These are phyloP conservation scores for Rallus limicola DNA, from an alignment of 2,113 vertebrate species.

Conservation along the genomic window DNA sequence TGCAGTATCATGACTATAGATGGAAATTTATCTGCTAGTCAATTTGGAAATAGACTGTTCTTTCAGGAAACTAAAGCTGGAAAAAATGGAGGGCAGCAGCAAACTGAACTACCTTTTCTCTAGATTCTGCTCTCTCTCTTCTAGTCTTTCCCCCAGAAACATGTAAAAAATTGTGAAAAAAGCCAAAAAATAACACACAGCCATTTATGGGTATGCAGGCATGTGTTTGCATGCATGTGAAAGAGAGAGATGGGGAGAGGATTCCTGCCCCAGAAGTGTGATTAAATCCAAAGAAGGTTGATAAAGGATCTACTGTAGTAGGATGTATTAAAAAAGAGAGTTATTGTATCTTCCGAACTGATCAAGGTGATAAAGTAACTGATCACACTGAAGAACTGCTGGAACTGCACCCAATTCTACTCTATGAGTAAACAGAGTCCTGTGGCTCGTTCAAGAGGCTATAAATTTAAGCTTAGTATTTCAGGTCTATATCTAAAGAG, in stretches of 20 bases:
- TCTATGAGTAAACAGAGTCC: conserved; percentile 72
- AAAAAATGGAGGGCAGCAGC: not conserved
- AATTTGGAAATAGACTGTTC: not conserved
- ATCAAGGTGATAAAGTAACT: conserved; percentile 76
- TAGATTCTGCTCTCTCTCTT: not conserved
- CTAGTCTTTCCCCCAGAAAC: not conserved
- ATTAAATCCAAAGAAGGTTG: conserved; percentile 68
- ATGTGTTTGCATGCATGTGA: conserved; percentile 4
- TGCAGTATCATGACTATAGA: not conserved
- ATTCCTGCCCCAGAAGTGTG: conserved; percentile 40
- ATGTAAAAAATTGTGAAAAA: not conserved
- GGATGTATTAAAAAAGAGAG: conserved; percentile 68
- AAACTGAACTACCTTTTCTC: not conserved
- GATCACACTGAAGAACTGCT: conserved; percentile 54
- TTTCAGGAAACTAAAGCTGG: not conserved
- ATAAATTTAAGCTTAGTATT: conserved; percentile 78
- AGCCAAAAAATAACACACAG: not conserved
- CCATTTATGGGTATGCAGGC: not conserved
- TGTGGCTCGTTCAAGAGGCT: conserved; percentile 47
- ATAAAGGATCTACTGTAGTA: conserved; percentile 69
- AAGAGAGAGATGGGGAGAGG: conserved; percentile 24
- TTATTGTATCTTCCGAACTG: conserved; percentile 74
- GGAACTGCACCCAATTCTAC: conserved; percentile 65
- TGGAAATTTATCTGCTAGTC: not conserved
- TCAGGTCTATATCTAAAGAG: conserved; percentile 77